Evolutionary conservation across 2,113 vertebrate species (phyloP).

Genomic region (Poeciliopsis retropinna): DNA sequence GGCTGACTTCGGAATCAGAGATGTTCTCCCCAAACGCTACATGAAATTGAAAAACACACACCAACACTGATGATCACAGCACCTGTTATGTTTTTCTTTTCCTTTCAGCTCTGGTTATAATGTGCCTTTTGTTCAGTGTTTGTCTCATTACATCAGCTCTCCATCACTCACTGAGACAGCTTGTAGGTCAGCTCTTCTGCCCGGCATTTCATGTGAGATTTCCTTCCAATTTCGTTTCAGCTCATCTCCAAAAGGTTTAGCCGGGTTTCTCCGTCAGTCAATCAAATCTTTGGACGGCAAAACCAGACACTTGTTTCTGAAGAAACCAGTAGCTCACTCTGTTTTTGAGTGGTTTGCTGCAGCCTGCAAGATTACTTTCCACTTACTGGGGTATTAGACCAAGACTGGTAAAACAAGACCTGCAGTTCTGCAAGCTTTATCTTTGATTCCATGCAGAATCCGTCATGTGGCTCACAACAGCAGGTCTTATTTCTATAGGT

Average conservation of each 20-base stretch:
- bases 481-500: not conserved
- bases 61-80: conserved; percentile 18
- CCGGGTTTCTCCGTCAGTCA: conserved; percentile 12
- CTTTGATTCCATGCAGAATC: not conserved
- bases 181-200: conserved; percentile 32
- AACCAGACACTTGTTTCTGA: conserved; percentile 10
- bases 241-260: conserved; percentile 6
- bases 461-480: not conserved
- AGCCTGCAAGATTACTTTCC: not conserved
- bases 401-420: not conserved
- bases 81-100: conserved; percentile 32
- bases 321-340: conserved; percentile 9
- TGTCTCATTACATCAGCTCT: conserved; percentile 39
- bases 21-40: not conserved
- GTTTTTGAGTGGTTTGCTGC: not conserved
- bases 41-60: not conserved
- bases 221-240: conserved; percentile 13
- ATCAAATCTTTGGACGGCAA: conserved; percentile 23
- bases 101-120: conserved; percentile 21
- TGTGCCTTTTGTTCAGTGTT: conserved; percentile 23
- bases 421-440: not conserved
- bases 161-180: conserved; percentile 33
- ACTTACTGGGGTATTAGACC: not conserved
- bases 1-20: not conserved
- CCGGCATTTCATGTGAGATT: not conserved